A percentile compares a stretch with the other conserved stretches of the same genome.
Conservation (phyloP, 2,797 vertebrate genomes). For the Leuciscus waleckii region DNA sequence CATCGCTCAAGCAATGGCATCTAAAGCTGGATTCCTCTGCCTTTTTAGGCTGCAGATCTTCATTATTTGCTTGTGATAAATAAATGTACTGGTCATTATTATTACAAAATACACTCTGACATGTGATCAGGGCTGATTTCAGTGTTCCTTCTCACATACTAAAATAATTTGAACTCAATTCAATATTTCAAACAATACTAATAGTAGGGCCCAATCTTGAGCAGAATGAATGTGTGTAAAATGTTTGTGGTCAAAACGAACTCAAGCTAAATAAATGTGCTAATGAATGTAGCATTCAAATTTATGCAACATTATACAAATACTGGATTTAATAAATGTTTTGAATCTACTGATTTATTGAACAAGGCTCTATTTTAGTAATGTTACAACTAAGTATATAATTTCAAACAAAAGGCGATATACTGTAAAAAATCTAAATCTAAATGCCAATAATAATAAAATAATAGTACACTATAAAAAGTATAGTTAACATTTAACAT, state of each 20-base stretch:
- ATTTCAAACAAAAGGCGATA: too few relatives aligned
- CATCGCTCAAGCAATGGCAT: not conserved
- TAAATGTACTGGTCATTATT: not conserved
- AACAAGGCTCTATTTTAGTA: not conserved
- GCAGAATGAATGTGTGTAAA: not conserved
- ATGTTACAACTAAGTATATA: not conserved
- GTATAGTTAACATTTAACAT: too few relatives aligned
- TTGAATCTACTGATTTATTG: too few relatives aligned
- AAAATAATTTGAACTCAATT: not conserved
- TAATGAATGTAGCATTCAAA: not conserved
- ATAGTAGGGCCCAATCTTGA: not conserved
- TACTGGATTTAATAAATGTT: too few relatives aligned
- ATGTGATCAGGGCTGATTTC: not conserved
- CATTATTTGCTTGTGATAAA: not conserved
- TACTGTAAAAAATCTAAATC: too few relatives aligned
- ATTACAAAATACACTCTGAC: not conserved
- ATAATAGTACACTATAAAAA: too few relatives aligned
- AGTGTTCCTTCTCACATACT: not conserved
- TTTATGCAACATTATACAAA: not conserved
- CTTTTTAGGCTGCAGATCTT: not conserved
- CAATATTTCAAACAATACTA: not conserved
- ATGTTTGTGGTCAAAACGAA: not conserved
- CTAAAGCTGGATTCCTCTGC: not conserved
- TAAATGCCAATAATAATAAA: too few relatives aligned
- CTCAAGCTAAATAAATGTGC: not conserved